phyloP scores from a whole-genome alignment of 2,888 invertebrate genomes.

The Escarpia spicata region DNA sequence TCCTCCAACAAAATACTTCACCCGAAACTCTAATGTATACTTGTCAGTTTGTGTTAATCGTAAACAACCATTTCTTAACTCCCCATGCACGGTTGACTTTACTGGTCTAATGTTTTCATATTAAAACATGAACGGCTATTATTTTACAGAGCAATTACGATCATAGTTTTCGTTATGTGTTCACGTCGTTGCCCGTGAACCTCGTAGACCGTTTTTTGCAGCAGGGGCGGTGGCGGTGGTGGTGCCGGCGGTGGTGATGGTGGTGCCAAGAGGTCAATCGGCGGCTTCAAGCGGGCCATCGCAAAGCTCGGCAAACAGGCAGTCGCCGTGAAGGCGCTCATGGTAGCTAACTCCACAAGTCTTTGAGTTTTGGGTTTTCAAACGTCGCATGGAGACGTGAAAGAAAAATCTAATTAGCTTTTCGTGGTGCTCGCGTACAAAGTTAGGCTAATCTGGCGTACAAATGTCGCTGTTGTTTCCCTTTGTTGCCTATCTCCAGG shows the following conservation, averaged over 20 bases:
- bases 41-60: background rate
- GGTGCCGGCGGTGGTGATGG: constrained; percentile 40
- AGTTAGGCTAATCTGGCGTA: background rate
- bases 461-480: background rate
- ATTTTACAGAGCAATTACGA: background rate
- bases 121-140: background rate
- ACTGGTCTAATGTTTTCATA: background rate
- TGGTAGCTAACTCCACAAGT: background rate
- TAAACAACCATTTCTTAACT: background rate
- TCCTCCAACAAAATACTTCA: background rate
- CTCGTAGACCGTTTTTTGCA: constrained; percentile 27
- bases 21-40: background rate
- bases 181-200: background rate
- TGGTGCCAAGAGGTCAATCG: constrained; percentile 49
- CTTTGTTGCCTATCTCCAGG: background rate
- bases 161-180: background rate
- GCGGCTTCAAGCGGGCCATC: constrained; percentile 23
- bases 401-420: background rate
- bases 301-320: constrained; percentile 25
- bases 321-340: constrained; percentile 19
- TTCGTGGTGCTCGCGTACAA: background rate
- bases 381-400: background rate
- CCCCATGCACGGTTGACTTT: background rate
- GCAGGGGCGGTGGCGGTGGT: constrained; percentile 41
- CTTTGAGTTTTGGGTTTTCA: background rate